These are phyloP conservation scores for Bubalus kerabau DNA, from an alignment of 2,113 vertebrate species.

Conservation along the genomic window DNA sequence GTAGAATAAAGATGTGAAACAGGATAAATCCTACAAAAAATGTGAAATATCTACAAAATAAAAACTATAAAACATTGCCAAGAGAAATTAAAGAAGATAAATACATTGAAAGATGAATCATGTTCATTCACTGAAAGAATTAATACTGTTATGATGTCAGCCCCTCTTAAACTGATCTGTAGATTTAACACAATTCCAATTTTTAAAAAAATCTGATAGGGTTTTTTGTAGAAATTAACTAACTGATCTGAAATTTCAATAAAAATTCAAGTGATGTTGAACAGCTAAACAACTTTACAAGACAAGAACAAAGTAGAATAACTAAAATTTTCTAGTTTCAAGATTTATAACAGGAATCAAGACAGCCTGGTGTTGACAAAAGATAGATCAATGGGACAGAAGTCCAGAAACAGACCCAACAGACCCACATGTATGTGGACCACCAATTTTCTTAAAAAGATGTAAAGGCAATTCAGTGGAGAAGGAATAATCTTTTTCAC, in stretches of 20 bases:
- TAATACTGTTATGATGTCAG: background rate
- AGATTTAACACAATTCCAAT: background rate
- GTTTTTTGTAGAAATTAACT: background rate
- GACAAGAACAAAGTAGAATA: background rate
- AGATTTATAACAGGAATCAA: background rate
- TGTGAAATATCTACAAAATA: background rate
- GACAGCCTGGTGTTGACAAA: fast-evolving
- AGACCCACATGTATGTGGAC: fast-evolving
- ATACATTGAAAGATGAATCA: background rate
- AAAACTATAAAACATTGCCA: background rate
- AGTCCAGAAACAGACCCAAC: background rate
- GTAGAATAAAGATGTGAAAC: background rate
- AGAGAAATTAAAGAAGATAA: background rate
- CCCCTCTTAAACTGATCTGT: background rate
- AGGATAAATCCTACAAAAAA: background rate
- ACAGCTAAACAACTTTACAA: background rate
- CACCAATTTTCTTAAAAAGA: background rate
- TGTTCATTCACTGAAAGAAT: background rate
- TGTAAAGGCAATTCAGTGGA: background rate
- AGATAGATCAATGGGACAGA: fast-evolving
- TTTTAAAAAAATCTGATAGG: background rate
- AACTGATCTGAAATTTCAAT: background rate
- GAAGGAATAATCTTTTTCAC: background rate
- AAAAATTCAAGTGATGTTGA: background rate
- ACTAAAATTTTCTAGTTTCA: too few relatives aligned